A percentile compares a stretch with the other conserved stretches of the same genome.
Evolutionary conservation across 2,888 invertebrate genomes (phyloP).

Genomic region (Lingula anatina): DNA sequence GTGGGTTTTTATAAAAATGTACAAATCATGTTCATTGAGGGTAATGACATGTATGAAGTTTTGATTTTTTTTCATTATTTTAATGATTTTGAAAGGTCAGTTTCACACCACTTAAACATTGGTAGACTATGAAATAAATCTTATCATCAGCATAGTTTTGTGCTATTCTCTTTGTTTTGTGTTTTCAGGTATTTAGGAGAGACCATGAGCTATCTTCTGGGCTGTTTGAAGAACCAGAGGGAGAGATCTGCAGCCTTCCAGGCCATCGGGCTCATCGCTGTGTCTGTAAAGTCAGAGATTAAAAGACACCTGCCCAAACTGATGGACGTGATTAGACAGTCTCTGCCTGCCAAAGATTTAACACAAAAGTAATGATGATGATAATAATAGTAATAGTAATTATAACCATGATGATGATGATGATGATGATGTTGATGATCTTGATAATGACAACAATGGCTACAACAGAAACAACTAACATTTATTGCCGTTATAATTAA

Average conservation of each 20-base stretch:
- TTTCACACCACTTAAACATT: too few relatives aligned
- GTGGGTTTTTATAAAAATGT: too few relatives aligned
- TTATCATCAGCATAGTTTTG: too few relatives aligned
- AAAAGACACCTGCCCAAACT: slow-evolving; percentile 74
- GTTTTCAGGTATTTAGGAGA: slow-evolving; percentile 39
- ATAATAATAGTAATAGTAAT: too few relatives aligned
- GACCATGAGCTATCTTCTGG: slow-evolving; percentile 71
- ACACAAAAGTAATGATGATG: slow-evolving; percentile 46
- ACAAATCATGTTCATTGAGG: too few relatives aligned
- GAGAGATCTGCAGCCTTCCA: slow-evolving; percentile 84
- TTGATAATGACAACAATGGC: neutral
- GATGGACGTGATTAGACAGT: slow-evolving; percentile 74
- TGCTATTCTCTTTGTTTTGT: too few relatives aligned
- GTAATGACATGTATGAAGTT: too few relatives aligned
- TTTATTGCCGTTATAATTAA: too few relatives aligned
- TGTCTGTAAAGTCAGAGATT: slow-evolving; percentile 79
- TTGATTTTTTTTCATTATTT: too few relatives aligned
- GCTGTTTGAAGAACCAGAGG: slow-evolving; percentile 63
- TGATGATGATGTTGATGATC: neutral
- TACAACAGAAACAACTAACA: neutral
- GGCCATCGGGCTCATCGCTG: slow-evolving; percentile 83
- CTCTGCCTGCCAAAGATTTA: slow-evolving; percentile 63
- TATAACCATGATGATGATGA: neutral
- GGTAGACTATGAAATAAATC: too few relatives aligned
- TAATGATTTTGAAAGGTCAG: too few relatives aligned